Conservation (phyloP, 37 sponge, comb jelly and placozoan species). For the Dysidea cf. avara region DNA sequence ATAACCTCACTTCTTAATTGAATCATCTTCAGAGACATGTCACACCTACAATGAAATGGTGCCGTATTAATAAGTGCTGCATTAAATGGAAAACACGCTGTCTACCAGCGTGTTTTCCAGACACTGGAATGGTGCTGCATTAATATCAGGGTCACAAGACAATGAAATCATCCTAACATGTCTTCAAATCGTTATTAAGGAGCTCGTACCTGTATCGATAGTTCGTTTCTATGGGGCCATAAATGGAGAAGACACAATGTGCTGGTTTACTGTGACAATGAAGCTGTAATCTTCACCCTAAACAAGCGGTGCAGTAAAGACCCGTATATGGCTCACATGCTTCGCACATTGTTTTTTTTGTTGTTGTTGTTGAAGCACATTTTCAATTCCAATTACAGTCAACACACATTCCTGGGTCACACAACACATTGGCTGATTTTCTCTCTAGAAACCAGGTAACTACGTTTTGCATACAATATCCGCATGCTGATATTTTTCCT, state of each 20-base stretch:
- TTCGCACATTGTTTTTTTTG: slow-evolving; percentile 44
- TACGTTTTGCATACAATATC: slow-evolving; percentile 1
- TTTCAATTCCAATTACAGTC: slow-evolving; percentile 10
- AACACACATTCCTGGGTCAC: slow-evolving; percentile 16
- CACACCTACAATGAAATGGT: no score
- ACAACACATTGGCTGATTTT: slow-evolving; percentile 40
- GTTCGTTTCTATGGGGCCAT: slow-evolving; percentile 28
- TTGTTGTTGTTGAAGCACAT: slow-evolving; percentile 29
- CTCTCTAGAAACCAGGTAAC: slow-evolving; percentile 32
- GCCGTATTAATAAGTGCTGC: no score
- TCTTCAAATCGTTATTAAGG: slow-evolving; percentile 37
- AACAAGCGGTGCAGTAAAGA: not conserved
- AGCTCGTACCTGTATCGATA: slow-evolving; percentile 43
- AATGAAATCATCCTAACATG: no score
- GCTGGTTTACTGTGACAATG: slow-evolving; percentile 26
- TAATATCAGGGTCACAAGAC: no score
- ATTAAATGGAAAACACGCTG: no score
- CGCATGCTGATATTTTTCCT: not conserved
- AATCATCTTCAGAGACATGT: no score
- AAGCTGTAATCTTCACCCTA: slow-evolving; percentile 25
- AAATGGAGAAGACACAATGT: not conserved
- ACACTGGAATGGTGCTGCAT: no score
- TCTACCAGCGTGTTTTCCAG: no score
- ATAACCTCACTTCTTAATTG: no score
- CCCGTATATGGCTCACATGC: slow-evolving; percentile 13